These are phyloP conservation scores for Bubo blakistoni DNA, from an alignment of 2,113 vertebrate species.

Conservation along the genomic window DNA sequence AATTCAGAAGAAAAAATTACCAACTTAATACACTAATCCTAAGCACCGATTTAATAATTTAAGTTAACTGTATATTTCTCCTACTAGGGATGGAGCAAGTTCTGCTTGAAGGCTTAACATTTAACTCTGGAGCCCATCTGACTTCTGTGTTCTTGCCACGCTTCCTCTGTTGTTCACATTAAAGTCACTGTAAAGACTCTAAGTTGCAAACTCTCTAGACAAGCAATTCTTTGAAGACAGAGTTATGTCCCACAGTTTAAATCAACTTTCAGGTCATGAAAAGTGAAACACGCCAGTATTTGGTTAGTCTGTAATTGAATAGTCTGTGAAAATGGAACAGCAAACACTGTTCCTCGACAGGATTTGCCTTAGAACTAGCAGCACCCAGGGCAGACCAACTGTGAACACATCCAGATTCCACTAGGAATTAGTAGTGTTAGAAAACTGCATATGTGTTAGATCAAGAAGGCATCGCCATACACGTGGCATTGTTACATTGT, in stretches of 20 bases:
- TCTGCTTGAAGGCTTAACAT: slow-evolving; percentile 53
- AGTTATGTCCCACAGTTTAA: slow-evolving; percentile 35
- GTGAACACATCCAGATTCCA: slow-evolving; percentile 34
- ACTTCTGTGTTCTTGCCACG: slow-evolving; percentile 55
- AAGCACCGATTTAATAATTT: slow-evolving; percentile 79
- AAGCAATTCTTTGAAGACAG: slow-evolving; percentile 30
- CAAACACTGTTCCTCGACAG: not conserved
- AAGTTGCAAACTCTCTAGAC: slow-evolving; percentile 36
- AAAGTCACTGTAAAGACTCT: slow-evolving; percentile 27
- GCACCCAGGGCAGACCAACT: slow-evolving; percentile 68
- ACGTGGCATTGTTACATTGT: slow-evolving; percentile 15
- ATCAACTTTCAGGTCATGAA: slow-evolving; percentile 53
- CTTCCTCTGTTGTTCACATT: slow-evolving; percentile 21
- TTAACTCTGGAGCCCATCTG: slow-evolving; percentile 55
- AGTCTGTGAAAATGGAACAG: slow-evolving; percentile 39
- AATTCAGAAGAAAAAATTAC: slow-evolving; percentile 45
- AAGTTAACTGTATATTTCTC: slow-evolving; percentile 61
- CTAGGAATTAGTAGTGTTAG: slow-evolving; percentile 57
- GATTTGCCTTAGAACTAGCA: slow-evolving; percentile 62
- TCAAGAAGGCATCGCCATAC: slow-evolving; percentile 66
- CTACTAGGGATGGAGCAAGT: slow-evolving; percentile 47
- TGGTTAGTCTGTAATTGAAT: slow-evolving; percentile 40
- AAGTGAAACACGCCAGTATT: slow-evolving; percentile 54
- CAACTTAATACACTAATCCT: slow-evolving; percentile 65
- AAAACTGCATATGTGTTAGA: slow-evolving; percentile 62